Evolutionary conservation across 2,888 invertebrate genomes (phyloP).

Genomic region (Heliothis peltigera): DNA sequence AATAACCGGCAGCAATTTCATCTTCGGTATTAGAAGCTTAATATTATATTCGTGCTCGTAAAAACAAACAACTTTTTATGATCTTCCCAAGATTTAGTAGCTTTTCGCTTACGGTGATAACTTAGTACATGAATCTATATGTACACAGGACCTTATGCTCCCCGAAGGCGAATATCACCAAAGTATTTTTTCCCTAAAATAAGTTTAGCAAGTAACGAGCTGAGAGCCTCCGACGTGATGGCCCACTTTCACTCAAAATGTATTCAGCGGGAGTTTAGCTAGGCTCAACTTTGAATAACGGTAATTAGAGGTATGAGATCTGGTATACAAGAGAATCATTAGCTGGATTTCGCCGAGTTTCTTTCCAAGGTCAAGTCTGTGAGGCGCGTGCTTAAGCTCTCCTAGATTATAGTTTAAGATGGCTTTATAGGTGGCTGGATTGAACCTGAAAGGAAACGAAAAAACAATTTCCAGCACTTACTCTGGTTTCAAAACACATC

Average conservation of each 20-base stretch:
- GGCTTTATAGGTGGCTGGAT: not conserved
- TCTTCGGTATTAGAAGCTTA: constrained; percentile 34
- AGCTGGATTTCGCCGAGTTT: constrained; percentile 33
- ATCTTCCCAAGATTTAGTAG: constrained; percentile 54
- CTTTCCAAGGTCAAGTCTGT: constrained; percentile 29
- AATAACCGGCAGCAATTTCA: constrained; percentile 46
- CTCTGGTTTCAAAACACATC: not conserved
- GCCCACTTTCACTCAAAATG: constrained; percentile 36
- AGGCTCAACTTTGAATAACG: constrained; percentile 46
- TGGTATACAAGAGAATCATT: constrained; percentile 47
- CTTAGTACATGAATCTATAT: constrained; percentile 45
- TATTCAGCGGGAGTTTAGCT: constrained; percentile 40
- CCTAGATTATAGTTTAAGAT: constrained; percentile 18
- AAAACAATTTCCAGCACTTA: not conserved
- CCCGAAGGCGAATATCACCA: constrained; percentile 16
- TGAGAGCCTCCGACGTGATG: constrained; percentile 16
- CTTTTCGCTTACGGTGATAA: constrained; percentile 49
- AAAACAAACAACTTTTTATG: constrained; percentile 62
- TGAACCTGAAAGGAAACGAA: not conserved
- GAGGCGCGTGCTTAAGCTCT: constrained; percentile 25
- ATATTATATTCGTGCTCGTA: constrained; percentile 57
- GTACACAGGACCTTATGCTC: constrained; percentile 39
- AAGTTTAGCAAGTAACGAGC: constrained; percentile 20
- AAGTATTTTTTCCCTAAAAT: constrained; percentile 36
- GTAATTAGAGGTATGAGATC: constrained; percentile 41